Evolutionary conservation across 2,888 invertebrate genomes (phyloP).

Genomic region (Ernsta delagoae): DNA sequence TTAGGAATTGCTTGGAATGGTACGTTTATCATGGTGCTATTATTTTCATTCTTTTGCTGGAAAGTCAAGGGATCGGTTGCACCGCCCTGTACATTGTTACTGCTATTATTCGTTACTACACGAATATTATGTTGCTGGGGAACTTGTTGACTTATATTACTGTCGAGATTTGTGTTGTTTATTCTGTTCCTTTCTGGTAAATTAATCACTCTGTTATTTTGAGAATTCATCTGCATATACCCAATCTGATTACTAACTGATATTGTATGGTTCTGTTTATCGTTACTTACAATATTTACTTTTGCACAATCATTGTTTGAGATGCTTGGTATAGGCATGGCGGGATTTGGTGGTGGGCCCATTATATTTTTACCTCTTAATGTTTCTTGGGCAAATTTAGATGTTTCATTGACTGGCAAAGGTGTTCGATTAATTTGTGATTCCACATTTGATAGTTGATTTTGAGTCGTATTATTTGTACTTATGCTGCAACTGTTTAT

Average conservation of each 20-base stretch:
- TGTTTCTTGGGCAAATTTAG: slow-evolving; percentile 71
- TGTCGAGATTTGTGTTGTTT: slow-evolving; percentile 66
- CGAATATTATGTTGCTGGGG: slow-evolving; percentile 79
- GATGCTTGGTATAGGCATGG: slow-evolving; percentile 54
- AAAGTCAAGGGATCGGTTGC: slow-evolving; percentile 67
- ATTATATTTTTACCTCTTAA: slow-evolving; percentile 75
- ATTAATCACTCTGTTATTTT: slow-evolving; percentile 74
- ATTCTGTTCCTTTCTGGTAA: slow-evolving; percentile 76
- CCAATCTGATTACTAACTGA: slow-evolving; percentile 77
- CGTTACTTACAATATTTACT: slow-evolving; percentile 68
- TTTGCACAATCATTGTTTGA: slow-evolving; percentile 71
- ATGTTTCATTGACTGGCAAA: slow-evolving; percentile 64
- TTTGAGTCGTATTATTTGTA: slow-evolving; percentile 62
- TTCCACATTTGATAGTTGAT: slow-evolving; percentile 67
- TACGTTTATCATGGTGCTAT: slow-evolving; percentile 78
- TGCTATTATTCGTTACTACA: slow-evolving; percentile 73
- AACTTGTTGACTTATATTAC: slow-evolving; percentile 70
- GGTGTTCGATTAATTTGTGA: slow-evolving; percentile 66
- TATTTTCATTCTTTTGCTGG: slow-evolving; percentile 74
- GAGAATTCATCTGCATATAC: slow-evolving; percentile 78
- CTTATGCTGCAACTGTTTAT: slow-evolving; percentile 75
- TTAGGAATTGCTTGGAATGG: slow-evolving; percentile 82
- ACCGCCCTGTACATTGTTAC: slow-evolving; percentile 63
- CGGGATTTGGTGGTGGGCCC: slow-evolving; percentile 63
- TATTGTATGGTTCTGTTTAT: slow-evolving; percentile 74